Evolutionary conservation across 1,140 invertebrate genomes (phyloP).

Genomic region (Drosophila rhopaloa): DNA sequence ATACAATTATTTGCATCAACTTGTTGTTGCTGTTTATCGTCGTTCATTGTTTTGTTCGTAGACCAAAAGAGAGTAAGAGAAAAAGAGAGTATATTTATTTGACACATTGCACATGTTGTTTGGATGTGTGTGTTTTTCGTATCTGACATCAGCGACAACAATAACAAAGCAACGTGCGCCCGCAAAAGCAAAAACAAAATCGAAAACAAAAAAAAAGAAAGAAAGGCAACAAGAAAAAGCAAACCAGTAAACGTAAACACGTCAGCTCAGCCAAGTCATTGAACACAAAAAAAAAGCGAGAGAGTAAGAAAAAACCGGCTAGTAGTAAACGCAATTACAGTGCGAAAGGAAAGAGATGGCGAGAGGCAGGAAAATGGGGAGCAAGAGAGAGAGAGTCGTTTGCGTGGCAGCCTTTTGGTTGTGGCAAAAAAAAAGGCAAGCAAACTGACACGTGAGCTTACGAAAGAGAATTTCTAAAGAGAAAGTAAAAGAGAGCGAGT

Average conservation of each 20-base stretch:
- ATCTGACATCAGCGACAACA: conserved; percentile 76
- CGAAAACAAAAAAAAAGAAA: conserved; percentile 34
- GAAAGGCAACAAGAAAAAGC: conserved; percentile 43
- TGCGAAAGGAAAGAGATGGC: conserved; percentile 21
- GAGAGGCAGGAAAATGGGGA: background rate
- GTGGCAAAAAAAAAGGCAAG: conserved; percentile 30
- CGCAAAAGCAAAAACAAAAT: conserved; percentile 45
- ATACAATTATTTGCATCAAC: conserved; percentile 47
- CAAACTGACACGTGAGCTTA: conserved; percentile 53
- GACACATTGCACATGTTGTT: conserved; percentile 47
- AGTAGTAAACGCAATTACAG: conserved; percentile 42
- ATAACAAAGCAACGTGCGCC: conserved; percentile 73
- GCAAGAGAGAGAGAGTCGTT: conserved; percentile 31
- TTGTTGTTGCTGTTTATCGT: conserved; percentile 33
- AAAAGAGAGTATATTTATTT: conserved; percentile 15
- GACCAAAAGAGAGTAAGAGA: conserved; percentile 8
- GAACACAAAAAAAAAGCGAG: conserved; percentile 11
- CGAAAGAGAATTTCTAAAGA: conserved; percentile 15
- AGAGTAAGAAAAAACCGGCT: conserved; percentile 48
- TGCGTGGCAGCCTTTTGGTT: conserved; percentile 58
- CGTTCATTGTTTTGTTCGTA: conserved; percentile 35
- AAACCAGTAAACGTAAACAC: conserved; percentile 72
- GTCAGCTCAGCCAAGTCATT: conserved; percentile 64
- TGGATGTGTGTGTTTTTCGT: conserved; percentile 35
- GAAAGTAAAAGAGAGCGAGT: background rate